Evolutionary conservation across 2,888 invertebrate genomes (phyloP).

Genomic region (Orthosia gracilis): DNA sequence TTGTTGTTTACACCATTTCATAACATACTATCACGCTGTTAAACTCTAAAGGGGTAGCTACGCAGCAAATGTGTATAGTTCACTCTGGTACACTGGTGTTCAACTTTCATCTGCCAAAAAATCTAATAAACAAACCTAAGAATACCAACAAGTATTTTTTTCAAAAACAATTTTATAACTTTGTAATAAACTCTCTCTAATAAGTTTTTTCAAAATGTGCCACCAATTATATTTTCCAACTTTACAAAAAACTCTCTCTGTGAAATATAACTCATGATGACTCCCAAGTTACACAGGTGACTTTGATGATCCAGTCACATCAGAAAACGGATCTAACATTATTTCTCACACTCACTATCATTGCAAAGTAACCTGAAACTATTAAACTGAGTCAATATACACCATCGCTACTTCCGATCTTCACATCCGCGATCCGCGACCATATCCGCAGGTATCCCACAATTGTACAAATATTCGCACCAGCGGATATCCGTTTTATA

Average conservation of each 20-base stretch:
- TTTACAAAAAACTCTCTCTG: not conserved
- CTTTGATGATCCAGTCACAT: not conserved
- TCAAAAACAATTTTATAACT: no score
- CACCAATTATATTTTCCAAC: not conserved
- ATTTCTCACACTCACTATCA: conserved; percentile 21
- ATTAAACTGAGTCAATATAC: conserved; percentile 66
- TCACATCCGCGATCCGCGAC: conserved; percentile 64
- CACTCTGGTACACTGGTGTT: no score
- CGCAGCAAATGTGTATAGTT: no score
- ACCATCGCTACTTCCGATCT: conserved; percentile 63
- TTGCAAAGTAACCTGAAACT: conserved; percentile 48
- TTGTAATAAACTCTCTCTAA: no score
- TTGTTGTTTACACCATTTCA: no score
- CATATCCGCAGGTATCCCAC: conserved; percentile 74
- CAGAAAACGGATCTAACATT: not conserved
- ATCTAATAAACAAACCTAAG: no score
- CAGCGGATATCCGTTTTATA: conserved; percentile 70
- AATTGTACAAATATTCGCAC: conserved; percentile 78
- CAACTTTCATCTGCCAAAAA: no score
- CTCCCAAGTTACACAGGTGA: not conserved
- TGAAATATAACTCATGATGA: not conserved
- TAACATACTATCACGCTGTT: no score
- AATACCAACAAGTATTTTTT: no score
- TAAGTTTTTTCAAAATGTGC: no score
- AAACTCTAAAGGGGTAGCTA: no score